Percentiles rank a stretch among this genome's conserved stretches.
Evolutionary conservation across 2,113 vertebrate species (phyloP).

Genomic region (Isurus oxyrinchus): DNA sequence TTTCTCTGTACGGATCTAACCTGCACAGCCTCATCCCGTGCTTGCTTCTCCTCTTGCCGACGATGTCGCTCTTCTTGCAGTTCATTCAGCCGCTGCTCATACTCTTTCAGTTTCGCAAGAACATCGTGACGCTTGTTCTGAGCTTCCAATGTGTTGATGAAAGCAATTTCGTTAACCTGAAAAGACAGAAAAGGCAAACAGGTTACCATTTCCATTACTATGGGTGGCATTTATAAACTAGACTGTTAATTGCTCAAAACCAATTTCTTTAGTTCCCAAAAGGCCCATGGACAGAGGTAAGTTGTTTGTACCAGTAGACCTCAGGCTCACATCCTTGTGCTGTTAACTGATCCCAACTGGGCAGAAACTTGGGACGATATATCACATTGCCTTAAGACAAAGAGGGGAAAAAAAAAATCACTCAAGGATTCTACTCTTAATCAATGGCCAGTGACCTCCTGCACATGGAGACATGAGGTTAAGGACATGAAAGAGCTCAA

Average conservation of each 20-base stretch:
- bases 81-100: constrained; percentile 91
- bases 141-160: constrained; percentile 97
- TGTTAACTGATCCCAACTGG: neutral
- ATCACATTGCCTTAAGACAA: neutral
- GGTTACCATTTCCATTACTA: neutral
- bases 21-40: constrained; percentile 95
- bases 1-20: constrained; percentile 49
- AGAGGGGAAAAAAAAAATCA: neutral
- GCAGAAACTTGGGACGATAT: neutral
- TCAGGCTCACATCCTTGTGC: neutral
- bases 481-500: neutral
- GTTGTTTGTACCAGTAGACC: neutral
- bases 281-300: neutral
- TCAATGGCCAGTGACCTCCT: neutral
- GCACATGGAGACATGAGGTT: neutral
- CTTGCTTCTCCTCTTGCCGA: constrained; percentile 94
- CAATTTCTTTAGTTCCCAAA: neutral
- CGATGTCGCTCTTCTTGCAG: constrained; percentile 90
- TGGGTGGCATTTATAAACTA: neutral
- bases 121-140: constrained; percentile 97
- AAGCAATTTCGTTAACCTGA: constrained; percentile 97
- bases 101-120: constrained; percentile 89
- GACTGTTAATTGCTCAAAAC: neutral
- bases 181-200: constrained; percentile 33
- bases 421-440: neutral